A percentile compares a stretch with the other conserved stretches of the same genome.
Evolutionary conservation across 2,888 invertebrate species (phyloP).

Genomic region (Capitulum mitella): DNA sequence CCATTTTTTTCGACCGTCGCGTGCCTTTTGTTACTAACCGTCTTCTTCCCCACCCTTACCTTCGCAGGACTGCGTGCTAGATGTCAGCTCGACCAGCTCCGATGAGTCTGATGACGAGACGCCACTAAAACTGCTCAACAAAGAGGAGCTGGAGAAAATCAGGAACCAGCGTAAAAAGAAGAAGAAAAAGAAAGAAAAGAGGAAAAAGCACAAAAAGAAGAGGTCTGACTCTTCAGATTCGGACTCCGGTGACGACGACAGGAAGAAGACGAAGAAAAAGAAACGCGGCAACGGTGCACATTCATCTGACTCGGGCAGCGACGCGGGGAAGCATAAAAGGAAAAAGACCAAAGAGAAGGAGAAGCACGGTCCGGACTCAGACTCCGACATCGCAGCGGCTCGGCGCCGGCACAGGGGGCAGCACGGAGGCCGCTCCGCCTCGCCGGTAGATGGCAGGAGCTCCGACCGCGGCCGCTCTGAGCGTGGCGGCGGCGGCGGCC

Average conservation of each 20-base stretch:
- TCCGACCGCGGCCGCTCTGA: too few relatives aligned
- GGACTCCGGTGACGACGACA: not conserved
- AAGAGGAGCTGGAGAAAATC: constrained; percentile 32
- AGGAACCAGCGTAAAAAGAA: constrained; percentile 24
- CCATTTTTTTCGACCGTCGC: too few relatives aligned
- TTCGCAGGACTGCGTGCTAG: constrained; percentile 55
- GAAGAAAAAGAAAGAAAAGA: constrained; percentile 31
- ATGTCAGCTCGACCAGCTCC: constrained; percentile 90
- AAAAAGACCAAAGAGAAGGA: too few relatives aligned
- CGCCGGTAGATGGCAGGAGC: not conserved
- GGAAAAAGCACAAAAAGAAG: constrained; percentile 27
- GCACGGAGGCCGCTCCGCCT: not conserved
- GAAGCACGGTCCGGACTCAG: too few relatives aligned
- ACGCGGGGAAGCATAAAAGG: not conserved
- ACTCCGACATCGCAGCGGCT: not conserved
- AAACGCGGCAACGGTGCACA: not conserved
- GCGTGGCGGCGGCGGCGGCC: too few relatives aligned
- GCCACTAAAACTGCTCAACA: constrained; percentile 56
- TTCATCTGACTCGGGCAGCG: not conserved
- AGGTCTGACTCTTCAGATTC: constrained; percentile 1
- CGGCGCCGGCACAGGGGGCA: not conserved
- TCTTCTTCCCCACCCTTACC: constrained; percentile 7
- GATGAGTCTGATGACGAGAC: constrained; percentile 69
- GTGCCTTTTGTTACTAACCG: too few relatives aligned
- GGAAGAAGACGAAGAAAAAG: constrained; percentile 1